phyloP scores from a whole-genome alignment of 2,113 vertebrate genomes.

The Scytalopus superciliaris region DNA sequence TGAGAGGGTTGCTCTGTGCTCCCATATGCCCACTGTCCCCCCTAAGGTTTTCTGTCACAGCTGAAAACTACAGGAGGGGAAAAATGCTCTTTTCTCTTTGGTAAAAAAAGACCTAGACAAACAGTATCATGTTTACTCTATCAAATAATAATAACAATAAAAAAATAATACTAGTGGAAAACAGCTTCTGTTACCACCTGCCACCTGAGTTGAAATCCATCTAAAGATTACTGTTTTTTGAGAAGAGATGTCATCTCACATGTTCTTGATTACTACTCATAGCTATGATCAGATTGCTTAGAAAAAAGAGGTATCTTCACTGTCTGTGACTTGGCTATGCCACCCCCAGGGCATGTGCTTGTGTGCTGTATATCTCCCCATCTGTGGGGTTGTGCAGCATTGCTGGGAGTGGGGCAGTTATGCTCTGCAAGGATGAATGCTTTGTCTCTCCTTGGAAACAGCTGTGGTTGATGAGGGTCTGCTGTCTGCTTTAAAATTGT shows the following conservation, averaged over 20 bases:
- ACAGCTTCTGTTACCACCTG: not conserved
- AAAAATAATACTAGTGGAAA: not conserved
- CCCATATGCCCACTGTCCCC: not conserved
- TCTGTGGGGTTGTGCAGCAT: accelerated
- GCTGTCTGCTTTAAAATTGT: not conserved
- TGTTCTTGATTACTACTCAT: not conserved
- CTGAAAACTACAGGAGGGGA: not conserved
- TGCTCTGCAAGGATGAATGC: not conserved
- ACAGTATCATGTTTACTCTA: not conserved
- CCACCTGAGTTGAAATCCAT: not conserved
- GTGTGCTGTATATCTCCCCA: not conserved
- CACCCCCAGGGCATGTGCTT: accelerated
- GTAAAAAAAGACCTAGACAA: not conserved
- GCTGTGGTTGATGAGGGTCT: not conserved
- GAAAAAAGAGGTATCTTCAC: accelerated
- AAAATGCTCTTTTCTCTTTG: not conserved
- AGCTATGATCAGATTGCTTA: not conserved
- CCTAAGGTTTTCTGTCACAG: not conserved
- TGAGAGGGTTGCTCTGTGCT: not conserved
- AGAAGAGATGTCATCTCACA: not conserved
- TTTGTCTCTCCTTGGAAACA: not conserved
- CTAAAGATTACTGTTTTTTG: not conserved
- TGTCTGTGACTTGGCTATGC: not conserved
- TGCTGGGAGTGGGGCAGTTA: not conserved
- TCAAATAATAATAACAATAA: not conserved